A percentile compares a stretch with the other conserved stretches of the same genome.
phyloP scores from a whole-genome alignment of 1,140 invertebrate species.

The Globodera ellingtonae region DNA sequence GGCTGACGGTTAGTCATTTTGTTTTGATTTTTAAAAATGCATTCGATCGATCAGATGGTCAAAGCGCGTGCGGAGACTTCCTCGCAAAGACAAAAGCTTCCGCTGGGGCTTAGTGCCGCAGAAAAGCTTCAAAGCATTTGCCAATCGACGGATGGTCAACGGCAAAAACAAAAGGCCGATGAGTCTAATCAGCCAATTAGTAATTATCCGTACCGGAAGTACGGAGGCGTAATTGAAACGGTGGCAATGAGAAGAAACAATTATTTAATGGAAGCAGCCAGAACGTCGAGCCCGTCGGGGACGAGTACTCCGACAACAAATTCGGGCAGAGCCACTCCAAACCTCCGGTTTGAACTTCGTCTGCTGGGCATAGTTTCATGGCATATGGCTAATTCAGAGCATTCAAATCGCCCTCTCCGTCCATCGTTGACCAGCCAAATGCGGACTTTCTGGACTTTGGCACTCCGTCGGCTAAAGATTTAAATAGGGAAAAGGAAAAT shows the following conservation, averaged over 20 bases:
- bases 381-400: not conserved
- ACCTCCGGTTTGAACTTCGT: not conserved
- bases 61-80: conserved; percentile 16
- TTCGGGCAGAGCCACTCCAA: conserved; percentile 22
- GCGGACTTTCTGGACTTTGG: not conserved
- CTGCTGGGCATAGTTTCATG: not conserved
- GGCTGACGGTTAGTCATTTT: conserved; percentile 16
- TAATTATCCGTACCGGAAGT: conserved; percentile 6
- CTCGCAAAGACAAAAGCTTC: not conserved
- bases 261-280: conserved; percentile 16
- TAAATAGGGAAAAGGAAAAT: conserved; percentile 9
- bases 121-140: conserved; percentile 16
- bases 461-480: conserved; percentile 6
- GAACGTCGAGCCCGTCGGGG: conserved; percentile 1
- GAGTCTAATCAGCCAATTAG: conserved; percentile 7
- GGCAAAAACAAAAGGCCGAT: not conserved
- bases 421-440: not conserved
- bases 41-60: conserved; percentile 9
- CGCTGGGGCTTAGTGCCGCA: conserved; percentile 5
- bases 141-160: not conserved
- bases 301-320: not conserved
- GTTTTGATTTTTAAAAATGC: not conserved
- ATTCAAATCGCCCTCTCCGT: not conserved
- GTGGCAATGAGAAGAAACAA: conserved; percentile 15
- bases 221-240: conserved; percentile 7